phyloP scores from a whole-genome alignment of 2,797 vertebrate species.

The Cercopithecus diana region DNA sequence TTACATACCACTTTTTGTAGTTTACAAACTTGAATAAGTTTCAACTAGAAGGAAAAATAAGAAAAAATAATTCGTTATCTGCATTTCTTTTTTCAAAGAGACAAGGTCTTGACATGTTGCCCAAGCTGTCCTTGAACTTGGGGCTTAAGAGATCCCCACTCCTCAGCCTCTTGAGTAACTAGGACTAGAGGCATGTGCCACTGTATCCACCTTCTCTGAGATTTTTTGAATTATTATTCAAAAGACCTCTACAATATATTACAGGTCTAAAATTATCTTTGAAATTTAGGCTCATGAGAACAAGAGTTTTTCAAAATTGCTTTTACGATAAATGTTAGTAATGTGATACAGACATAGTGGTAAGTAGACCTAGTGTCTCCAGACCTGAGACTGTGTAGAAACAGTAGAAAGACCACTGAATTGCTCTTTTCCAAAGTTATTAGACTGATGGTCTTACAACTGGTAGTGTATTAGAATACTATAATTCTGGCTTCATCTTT shows the following conservation, averaged over 20 bases:
- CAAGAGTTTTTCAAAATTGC: slow-evolving; percentile 40
- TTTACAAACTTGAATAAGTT: slow-evolving; percentile 57
- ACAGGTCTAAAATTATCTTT: slow-evolving; percentile 40
- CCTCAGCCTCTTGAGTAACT: background rate
- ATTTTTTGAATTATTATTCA: background rate
- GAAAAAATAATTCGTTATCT: slow-evolving; percentile 9
- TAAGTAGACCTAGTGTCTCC: background rate
- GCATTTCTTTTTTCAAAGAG: background rate
- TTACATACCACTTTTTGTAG: background rate
- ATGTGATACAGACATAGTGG: background rate
- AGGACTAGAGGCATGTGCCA: background rate
- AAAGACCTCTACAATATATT: slow-evolving; percentile 23
- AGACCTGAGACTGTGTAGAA: background rate
- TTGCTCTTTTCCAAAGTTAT: background rate
- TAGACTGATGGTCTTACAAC: background rate
- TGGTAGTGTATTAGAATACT: background rate
- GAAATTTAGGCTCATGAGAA: slow-evolving; percentile 44
- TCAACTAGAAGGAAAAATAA: background rate
- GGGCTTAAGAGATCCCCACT: background rate
- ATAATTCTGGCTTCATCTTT: background rate
- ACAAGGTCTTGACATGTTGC: background rate
- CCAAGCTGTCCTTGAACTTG: background rate
- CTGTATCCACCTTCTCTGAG: background rate
- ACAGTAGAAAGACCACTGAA: background rate
- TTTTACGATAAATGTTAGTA: slow-evolving; percentile 55